Evolutionary conservation across 2,113 vertebrate genomes (phyloP).

Genomic region (Acrocephalus kingi): DNA sequence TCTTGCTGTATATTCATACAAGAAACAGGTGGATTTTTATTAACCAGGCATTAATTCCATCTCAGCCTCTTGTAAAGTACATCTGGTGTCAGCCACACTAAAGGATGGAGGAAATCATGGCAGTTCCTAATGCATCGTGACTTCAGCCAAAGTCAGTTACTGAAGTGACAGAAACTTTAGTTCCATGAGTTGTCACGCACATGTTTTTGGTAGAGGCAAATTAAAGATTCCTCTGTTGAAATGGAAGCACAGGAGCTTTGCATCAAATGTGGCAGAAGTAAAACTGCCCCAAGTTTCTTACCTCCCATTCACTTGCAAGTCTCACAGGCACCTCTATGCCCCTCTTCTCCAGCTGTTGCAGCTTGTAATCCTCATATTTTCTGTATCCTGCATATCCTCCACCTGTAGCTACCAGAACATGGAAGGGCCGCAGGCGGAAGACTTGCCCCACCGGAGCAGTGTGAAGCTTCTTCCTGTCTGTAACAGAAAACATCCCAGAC

Average conservation of each 20-base stretch:
- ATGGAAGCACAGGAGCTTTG: neutral
- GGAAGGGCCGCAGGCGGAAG: constrained; percentile 77
- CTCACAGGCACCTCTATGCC: constrained; percentile 79
- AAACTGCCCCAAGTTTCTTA: constrained; percentile 59
- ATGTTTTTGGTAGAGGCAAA: neutral
- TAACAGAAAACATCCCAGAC: neutral
- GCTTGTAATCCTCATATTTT: constrained; percentile 81
- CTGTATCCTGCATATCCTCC: constrained; percentile 82
- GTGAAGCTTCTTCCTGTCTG: constrained; percentile 75
- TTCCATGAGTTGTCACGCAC: neutral
- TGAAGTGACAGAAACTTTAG: neutral
- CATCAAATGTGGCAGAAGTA: neutral
- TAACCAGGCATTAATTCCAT: neutral
- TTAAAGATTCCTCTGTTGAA: neutral
- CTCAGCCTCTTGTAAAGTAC: neutral
- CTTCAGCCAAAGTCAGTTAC: neutral
- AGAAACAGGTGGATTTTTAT: neutral
- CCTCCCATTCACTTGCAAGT: constrained; percentile 82
- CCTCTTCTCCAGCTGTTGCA: constrained; percentile 73
- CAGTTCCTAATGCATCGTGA: neutral
- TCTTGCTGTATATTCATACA: neutral
- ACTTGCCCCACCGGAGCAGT: constrained; percentile 65
- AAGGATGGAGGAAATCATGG: neutral
- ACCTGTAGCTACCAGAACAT: constrained; percentile 78
- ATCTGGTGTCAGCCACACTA: neutral